Evolutionary conservation across 2,113 vertebrate genomes (phyloP).

Genomic region (Actenoides hombroni): DNA sequence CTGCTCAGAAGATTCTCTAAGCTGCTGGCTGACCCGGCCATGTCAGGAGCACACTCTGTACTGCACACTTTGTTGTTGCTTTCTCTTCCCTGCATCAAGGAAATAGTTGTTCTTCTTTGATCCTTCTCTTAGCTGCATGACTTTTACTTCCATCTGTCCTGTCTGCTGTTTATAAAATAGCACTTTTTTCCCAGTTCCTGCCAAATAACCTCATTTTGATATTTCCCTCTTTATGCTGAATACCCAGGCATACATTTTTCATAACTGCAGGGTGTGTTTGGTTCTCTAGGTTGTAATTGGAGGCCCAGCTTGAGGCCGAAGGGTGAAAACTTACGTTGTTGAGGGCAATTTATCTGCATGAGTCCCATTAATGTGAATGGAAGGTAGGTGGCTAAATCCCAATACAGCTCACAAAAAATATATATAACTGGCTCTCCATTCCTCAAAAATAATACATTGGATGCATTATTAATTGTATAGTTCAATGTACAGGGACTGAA

Average conservation of each 20-base stretch:
- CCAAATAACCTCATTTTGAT: constrained; percentile 43
- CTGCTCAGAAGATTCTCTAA: constrained; percentile 32
- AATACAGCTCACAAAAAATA: neutral
- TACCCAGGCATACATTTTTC: neutral
- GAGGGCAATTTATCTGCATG: constrained; percentile 31
- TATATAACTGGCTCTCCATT: neutral
- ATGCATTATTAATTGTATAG: constrained; percentile 10
- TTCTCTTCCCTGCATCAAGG: constrained; percentile 48
- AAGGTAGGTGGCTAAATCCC: constrained; percentile 28
- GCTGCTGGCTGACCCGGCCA: constrained; percentile 16
- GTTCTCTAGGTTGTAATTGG: constrained; percentile 19
- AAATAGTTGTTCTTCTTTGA: constrained; percentile 52
- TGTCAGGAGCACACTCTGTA: constrained; percentile 19
- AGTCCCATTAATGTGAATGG: constrained; percentile 14
- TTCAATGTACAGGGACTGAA: neutral
- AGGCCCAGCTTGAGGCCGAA: neutral
- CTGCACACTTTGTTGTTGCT: constrained; percentile 24
- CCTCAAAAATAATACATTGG: neutral
- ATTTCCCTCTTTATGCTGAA: constrained; percentile 26
- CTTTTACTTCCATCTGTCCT: constrained; percentile 47
- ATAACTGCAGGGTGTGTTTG: constrained; percentile 22
- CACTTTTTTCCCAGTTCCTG: neutral
- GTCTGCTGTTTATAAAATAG: constrained; percentile 19
- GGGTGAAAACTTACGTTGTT: neutral
- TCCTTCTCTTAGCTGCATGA: constrained; percentile 22